phyloP scores from a whole-genome alignment of 2,797 vertebrate genomes.

The Otus scops region DNA sequence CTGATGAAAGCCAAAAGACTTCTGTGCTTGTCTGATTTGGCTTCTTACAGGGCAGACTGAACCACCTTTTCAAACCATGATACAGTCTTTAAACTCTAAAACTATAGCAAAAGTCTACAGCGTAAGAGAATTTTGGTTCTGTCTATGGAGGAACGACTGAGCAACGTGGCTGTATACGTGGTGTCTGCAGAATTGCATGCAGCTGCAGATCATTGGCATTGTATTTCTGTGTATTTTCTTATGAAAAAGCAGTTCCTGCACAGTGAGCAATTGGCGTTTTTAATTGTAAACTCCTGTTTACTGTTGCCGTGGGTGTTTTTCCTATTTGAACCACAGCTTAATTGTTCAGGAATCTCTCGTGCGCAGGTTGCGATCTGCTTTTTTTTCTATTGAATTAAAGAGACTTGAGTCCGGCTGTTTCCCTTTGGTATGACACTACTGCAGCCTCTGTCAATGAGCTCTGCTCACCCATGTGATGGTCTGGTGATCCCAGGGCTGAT shows the following conservation, averaged over 20 bases:
- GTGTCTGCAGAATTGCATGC: not conserved
- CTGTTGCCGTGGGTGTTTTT: slow-evolving; percentile 12
- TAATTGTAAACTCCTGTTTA: slow-evolving; percentile 27
- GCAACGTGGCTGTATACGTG: not conserved
- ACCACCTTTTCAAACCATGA: not conserved
- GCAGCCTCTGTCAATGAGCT: not conserved
- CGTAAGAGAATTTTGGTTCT: not conserved
- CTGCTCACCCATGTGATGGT: not conserved
- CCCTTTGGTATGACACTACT: not conserved
- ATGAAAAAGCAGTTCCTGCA: not conserved
- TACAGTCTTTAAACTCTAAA: not conserved
- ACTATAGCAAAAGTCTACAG: not conserved
- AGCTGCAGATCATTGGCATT: not conserved
- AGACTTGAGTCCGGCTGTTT: not conserved
- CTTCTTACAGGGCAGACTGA: not conserved
- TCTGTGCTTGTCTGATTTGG: not conserved
- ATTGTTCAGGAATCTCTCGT: not conserved
- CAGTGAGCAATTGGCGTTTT: not conserved
- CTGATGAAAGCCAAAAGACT: not conserved
- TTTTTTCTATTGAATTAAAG: not conserved
- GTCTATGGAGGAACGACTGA: not conserved
- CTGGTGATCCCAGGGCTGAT: not conserved
- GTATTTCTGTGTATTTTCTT: not conserved
- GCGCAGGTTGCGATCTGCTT: not conserved
- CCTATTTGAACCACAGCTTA: not conserved